phyloP scores from a whole-genome alignment of 1,140 invertebrate species.

The Calephelis nemesis region DNA sequence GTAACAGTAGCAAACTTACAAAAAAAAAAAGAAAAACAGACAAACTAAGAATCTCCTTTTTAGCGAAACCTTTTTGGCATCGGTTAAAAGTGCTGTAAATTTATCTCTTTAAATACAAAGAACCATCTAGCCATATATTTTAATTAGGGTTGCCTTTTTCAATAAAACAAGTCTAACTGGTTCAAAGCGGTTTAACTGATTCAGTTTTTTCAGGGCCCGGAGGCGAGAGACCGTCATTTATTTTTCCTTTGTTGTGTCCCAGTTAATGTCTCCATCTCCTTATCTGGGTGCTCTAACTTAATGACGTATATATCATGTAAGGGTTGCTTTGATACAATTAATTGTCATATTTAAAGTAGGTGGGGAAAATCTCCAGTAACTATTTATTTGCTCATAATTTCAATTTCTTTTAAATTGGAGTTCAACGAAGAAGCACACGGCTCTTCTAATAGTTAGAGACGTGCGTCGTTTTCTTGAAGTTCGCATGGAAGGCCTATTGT shows the following conservation, averaged over 20 bases:
- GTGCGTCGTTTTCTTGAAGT: too few relatives aligned
- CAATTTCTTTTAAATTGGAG: too few relatives aligned
- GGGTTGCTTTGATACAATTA: neutral
- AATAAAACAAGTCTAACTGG: conserved; percentile 12
- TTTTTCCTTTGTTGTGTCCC: conserved; percentile 12
- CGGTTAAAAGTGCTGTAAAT: neutral
- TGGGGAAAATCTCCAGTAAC: too few relatives aligned
- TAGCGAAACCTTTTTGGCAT: too few relatives aligned
- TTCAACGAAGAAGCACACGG: too few relatives aligned
- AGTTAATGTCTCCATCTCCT: conserved; percentile 9
- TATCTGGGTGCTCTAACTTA: conserved; percentile 7
- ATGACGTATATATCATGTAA: conserved; percentile 4
- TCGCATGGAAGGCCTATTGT: too few relatives aligned
- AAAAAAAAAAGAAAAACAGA: too few relatives aligned
- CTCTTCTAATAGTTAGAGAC: too few relatives aligned
- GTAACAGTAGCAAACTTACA: too few relatives aligned
- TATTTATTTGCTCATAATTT: too few relatives aligned
- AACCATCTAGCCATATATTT: neutral
- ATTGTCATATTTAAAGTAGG: too few relatives aligned
- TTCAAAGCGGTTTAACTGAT: conserved; percentile 16
- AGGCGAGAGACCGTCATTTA: conserved; percentile 7
- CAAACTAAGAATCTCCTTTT: too few relatives aligned
- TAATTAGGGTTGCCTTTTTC: conserved; percentile 14
- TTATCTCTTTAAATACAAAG: conserved; percentile 8
- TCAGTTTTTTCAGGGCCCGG: conserved; percentile 5